These are phyloP conservation scores for Trissoscelio sp. DNA, from an alignment of 2,888 invertebrate genomes.

Conservation along the genomic window DNA sequence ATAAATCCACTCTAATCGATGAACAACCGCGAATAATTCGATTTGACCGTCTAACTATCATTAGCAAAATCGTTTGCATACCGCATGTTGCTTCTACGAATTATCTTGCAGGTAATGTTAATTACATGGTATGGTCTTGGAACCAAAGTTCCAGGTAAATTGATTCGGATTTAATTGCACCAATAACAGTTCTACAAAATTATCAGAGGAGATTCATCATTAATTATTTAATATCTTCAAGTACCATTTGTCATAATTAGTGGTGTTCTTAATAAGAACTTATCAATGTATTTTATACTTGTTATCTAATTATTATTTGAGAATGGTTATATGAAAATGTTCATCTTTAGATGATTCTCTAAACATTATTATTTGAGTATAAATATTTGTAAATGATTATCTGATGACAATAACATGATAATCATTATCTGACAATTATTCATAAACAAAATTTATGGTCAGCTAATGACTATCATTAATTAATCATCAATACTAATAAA, in stretches of 20 bases:
- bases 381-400: too few species aligned
- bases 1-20: slow-evolving; percentile 25
- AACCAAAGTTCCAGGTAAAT: slow-evolving; percentile 2
- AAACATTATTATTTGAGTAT: too few species aligned
- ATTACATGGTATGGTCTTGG: background rate
- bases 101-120: background rate
- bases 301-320: too few species aligned
- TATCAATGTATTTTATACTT: too few species aligned
- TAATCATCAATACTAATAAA: too few species aligned
- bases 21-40: slow-evolving; percentile 26
- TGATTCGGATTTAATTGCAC: background rate
- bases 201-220: background rate
- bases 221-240: background rate
- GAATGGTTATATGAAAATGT: too few species aligned
- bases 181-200: background rate
- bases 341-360: too few species aligned
- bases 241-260: background rate
- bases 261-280: too few species aligned
- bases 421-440: too few species aligned
- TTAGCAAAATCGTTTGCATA: slow-evolving; percentile 7
- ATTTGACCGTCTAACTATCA: slow-evolving; percentile 21
- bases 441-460: too few species aligned
- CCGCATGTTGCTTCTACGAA: background rate
- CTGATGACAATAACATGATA: too few species aligned
- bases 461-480: too few species aligned